phyloP scores from a whole-genome alignment of 2,888 invertebrate species.

The Agrochola lota region DNA sequence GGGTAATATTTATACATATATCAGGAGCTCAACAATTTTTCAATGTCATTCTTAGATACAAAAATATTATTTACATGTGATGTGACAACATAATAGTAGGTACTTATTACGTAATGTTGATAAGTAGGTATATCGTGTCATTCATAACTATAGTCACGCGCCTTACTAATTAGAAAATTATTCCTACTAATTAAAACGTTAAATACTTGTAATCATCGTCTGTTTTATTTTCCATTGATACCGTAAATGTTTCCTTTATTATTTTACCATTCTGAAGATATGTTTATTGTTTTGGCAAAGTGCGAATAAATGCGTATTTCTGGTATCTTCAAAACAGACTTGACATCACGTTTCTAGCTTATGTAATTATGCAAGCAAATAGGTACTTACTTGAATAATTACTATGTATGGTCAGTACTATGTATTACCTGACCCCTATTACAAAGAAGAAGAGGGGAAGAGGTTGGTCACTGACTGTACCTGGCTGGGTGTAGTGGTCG shows the following conservation, averaged over 20 bases:
- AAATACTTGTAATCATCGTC: slow-evolving; percentile 19
- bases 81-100: neutral
- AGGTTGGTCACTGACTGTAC: too few relatives aligned
- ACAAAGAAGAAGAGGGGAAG: too few relatives aligned
- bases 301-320: neutral
- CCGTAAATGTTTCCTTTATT: neutral
- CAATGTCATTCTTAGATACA: neutral
- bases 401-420: neutral
- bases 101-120: neutral
- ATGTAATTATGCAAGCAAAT: neutral
- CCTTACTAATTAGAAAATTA: slow-evolving; percentile 44
- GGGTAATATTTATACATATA: too few relatives aligned
- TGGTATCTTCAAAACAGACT: neutral
- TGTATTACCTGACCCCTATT: too few relatives aligned
- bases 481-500: neutral
- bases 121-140: neutral
- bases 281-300: neutral
- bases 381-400: neutral
- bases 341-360: neutral
- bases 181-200: slow-evolving; percentile 44
- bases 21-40: neutral
- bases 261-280: neutral
- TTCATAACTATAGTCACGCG: slow-evolving; percentile 38
- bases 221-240: slow-evolving; percentile 12
- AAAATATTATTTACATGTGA: neutral